A percentile compares a stretch with the other conserved stretches of the same genome.
Conservation (phyloP, 2,888 invertebrate genomes). For the Cremastinae sp. region DNA sequence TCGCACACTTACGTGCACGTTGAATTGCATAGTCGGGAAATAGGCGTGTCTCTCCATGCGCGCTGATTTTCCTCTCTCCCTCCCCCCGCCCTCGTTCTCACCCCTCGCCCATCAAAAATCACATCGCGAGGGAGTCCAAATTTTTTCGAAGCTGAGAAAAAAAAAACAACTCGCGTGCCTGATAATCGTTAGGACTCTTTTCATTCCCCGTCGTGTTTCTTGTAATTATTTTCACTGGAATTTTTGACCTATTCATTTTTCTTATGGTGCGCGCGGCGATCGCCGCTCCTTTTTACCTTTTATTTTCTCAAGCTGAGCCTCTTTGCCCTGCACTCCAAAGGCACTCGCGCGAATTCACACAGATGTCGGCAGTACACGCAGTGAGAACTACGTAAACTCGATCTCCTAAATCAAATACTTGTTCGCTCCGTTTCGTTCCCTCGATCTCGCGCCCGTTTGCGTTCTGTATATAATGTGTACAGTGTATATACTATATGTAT, state of each 20-base stretch:
- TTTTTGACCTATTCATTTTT: no score
- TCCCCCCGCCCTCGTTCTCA: not conserved
- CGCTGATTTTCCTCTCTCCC: not conserved
- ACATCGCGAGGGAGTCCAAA: no score
- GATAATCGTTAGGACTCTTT: no score
- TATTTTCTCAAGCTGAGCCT: not conserved
- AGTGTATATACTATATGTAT: no score
- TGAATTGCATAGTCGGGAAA: constrained; percentile 32
- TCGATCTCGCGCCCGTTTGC: not conserved
- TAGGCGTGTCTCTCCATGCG: no score
- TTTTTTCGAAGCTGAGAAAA: no score
- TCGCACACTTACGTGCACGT: constrained; percentile 55
- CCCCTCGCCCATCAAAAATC: no score
- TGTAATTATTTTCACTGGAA: no score
- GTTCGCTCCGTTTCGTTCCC: constrained; percentile 37
- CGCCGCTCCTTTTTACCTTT: constrained; percentile 7
- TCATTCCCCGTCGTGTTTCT: no score
- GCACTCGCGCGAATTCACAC: constrained; percentile 24
- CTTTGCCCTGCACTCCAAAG: constrained; percentile 5
- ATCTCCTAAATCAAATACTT: constrained; percentile 63
- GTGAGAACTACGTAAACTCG: constrained; percentile 58
- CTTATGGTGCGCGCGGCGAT: no score
- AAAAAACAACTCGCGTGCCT: no score
- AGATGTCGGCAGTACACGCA: constrained; percentile 13
- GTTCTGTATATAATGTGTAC: no score